phyloP scores from a whole-genome alignment of 2,888 invertebrate species.

The Tenthredo distinguenda region DNA sequence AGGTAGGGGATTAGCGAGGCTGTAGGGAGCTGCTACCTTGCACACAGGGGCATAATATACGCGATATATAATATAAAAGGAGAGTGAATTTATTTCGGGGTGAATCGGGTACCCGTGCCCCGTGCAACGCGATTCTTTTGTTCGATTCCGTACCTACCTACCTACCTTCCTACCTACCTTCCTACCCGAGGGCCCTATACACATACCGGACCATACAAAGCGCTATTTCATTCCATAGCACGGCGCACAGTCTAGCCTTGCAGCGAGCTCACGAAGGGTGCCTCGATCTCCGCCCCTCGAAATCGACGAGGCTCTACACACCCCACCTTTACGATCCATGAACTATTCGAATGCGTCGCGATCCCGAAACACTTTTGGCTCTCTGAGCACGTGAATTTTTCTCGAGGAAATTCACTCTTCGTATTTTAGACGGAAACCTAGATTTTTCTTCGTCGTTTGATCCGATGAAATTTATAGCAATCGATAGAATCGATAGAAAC shows the following conservation, averaged over 20 bases:
- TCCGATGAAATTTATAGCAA: not conserved
- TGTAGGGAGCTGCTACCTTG: constrained; percentile 28
- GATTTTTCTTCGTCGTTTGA: not conserved
- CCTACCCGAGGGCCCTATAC: constrained; percentile 52
- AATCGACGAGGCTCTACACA: not conserved
- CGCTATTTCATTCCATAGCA: constrained; percentile 49
- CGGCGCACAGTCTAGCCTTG: constrained; percentile 42
- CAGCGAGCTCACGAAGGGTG: constrained; percentile 39
- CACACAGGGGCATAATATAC: constrained; percentile 15
- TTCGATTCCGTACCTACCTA: constrained; percentile 61
- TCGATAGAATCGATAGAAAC: no score
- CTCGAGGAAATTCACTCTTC: not conserved
- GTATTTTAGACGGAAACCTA: not conserved
- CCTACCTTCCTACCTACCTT: constrained; percentile 3
- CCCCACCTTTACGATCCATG: not conserved
- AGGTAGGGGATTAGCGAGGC: constrained; percentile 40
- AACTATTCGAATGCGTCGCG: constrained; percentile 15
- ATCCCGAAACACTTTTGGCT: not conserved
- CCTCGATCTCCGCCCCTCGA: constrained; percentile 27
- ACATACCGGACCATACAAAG: constrained; percentile 30
- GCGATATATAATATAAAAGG: constrained; percentile 30
- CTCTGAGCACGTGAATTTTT: not conserved
- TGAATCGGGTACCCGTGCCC: constrained; percentile 70
- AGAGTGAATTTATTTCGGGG: constrained; percentile 71
- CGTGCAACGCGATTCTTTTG: constrained; percentile 77